These are phyloP conservation scores for Lasioglossum pauxillum DNA, from an alignment of 2,888 invertebrate species.

Conservation along the genomic window DNA sequence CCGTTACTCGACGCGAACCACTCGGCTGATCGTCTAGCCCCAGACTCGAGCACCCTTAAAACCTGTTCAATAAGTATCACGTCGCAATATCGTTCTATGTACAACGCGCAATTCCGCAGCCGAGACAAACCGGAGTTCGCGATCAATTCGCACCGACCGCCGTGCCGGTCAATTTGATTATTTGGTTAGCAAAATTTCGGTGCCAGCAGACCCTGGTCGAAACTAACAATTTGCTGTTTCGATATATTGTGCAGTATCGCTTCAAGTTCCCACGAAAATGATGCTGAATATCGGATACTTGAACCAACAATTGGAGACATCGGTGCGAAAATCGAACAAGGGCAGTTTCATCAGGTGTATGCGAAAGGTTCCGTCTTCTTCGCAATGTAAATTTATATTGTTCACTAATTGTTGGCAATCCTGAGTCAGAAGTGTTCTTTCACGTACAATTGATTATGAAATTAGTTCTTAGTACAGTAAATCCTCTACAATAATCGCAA, in stretches of 20 bases:
- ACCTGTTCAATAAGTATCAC: slow-evolving; percentile 29
- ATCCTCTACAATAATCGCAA: no score
- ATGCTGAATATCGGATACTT: not conserved
- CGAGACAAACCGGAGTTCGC: not conserved
- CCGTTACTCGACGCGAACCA: slow-evolving; percentile 19
- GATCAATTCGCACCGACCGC: slow-evolving; percentile 5
- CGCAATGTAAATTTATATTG: no score
- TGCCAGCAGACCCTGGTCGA: not conserved
- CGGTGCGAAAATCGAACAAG: not conserved
- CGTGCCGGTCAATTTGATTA: not conserved
- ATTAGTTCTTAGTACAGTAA: no score
- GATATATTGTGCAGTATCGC: not conserved
- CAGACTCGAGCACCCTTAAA: slow-evolving; percentile 25
- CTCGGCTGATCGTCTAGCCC: not conserved
- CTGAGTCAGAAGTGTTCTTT: no score
- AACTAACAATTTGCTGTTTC: not conserved
- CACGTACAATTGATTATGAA: no score
- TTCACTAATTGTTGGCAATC: no score
- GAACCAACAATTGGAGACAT: not conserved
- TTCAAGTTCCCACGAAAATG: not conserved
- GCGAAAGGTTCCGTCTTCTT: no score
- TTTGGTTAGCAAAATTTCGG: not conserved
- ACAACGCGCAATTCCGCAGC: not conserved
- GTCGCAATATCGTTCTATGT: slow-evolving; percentile 18
- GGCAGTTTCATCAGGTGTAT: not conserved